Percentiles rank a stretch among this genome's conserved stretches.
phyloP scores from a whole-genome alignment of 1,140 invertebrate genomes.

The Drosophila equinoxialis region DNA sequence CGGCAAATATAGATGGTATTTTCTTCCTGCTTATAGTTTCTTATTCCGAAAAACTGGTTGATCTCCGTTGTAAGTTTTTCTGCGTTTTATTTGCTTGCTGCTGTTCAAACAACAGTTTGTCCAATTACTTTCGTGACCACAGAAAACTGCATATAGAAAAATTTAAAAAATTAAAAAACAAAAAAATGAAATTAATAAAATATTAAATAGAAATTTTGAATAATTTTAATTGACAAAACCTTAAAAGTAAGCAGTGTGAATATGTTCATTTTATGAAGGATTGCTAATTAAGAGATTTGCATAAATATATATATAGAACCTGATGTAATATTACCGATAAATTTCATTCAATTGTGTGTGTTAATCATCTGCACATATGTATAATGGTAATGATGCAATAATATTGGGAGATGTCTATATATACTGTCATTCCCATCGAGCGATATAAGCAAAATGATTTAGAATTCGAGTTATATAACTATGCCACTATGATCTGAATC shows the following conservation, averaged over 20 bases:
- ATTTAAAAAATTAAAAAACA: background rate
- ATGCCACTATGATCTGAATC: too few relatives aligned
- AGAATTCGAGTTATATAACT: too few relatives aligned
- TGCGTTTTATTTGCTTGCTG: slow-evolving; percentile 37
- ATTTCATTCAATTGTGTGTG: background rate
- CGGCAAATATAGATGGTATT: slow-evolving; percentile 44
- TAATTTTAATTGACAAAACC: too few relatives aligned
- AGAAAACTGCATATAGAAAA: slow-evolving; percentile 22
- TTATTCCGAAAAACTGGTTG: slow-evolving; percentile 43
- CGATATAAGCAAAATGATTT: too few relatives aligned
- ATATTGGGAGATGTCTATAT: background rate
- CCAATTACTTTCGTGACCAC: slow-evolving; percentile 53
- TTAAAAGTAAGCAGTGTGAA: too few relatives aligned
- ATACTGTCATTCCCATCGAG: background rate
- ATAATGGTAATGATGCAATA: background rate
- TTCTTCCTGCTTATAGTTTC: slow-evolving; percentile 52
- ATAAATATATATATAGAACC: background rate
- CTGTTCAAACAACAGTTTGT: slow-evolving; percentile 59
- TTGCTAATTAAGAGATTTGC: background rate
- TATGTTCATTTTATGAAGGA: too few relatives aligned
- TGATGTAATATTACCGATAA: background rate
- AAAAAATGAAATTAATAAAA: background rate
- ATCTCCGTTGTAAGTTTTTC: slow-evolving; percentile 17
- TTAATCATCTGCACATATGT: background rate
- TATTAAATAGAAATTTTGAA: background rate